A percentile compares a stretch with the other conserved stretches of the same genome.
phyloP scores from a whole-genome alignment of 2,888 invertebrate genomes.

The Venusia cambrica region DNA sequence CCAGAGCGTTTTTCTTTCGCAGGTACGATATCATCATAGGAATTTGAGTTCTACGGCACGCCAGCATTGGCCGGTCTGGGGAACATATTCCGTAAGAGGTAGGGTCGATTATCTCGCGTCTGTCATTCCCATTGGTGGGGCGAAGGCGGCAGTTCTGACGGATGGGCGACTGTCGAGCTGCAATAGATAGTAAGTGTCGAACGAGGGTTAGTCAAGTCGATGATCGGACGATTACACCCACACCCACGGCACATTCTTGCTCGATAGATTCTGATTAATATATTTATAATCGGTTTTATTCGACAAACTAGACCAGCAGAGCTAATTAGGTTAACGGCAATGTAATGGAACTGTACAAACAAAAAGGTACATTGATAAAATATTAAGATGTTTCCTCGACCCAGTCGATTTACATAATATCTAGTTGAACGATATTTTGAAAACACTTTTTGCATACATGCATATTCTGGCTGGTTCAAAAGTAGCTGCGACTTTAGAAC shows the following conservation, averaged over 20 bases:
- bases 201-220: conserved; percentile 32
- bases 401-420: too few relatives aligned
- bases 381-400: too few relatives aligned
- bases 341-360: too few relatives aligned
- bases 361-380: too few relatives aligned
- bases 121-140: conserved; percentile 98
- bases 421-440: too few relatives aligned
- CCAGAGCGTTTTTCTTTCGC: conserved; percentile 11
- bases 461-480: too few relatives aligned
- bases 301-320: too few relatives aligned
- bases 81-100: conserved; percentile 6
- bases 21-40: conserved; percentile 15
- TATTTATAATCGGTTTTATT: too few relatives aligned
- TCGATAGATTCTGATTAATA: conserved; percentile 30
- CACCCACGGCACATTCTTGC: conserved; percentile 44
- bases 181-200: conserved; percentile 52
- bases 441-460: too few relatives aligned
- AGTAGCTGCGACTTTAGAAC: too few relatives aligned
- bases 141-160: conserved; percentile 98
- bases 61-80: conserved; percentile 2
- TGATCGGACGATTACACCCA: conserved; percentile 30
- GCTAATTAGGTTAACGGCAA: too few relatives aligned
- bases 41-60: conserved; percentile 16
- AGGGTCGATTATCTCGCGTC: conserved; percentile 46
- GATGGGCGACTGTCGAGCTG: conserved; percentile 98